A percentile compares a stretch with the other conserved stretches of the same genome.
Evolutionary conservation across 2,113 vertebrate species (phyloP).

Genomic region (Nesoenas mayeri): DNA sequence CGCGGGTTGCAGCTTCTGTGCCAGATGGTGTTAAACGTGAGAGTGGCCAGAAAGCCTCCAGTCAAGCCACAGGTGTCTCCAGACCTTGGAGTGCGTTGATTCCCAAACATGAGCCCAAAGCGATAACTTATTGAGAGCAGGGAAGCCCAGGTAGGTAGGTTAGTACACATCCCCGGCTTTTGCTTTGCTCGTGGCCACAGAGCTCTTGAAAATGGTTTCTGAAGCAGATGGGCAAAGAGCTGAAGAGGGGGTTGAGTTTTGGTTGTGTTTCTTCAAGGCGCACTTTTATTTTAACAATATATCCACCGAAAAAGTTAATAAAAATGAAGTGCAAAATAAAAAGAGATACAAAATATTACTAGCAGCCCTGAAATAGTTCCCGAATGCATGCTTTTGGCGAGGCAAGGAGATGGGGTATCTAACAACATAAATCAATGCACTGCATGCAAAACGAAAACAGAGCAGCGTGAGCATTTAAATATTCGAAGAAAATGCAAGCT

Average conservation of each 20-base stretch:
- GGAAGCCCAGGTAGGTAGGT: neutral
- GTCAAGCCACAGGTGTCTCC: neutral
- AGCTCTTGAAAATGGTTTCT: neutral
- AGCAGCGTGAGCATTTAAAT: neutral
- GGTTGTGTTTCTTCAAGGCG: constrained; percentile 1
- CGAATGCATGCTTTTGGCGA: constrained; percentile 48
- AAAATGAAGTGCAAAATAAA: constrained; percentile 55
- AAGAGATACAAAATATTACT: constrained; percentile 14
- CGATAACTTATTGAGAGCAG: neutral
- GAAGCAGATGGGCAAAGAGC: neutral
- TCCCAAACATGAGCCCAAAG: neutral
- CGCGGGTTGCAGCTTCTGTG: neutral
- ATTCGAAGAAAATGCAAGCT: neutral
- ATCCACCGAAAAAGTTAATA: constrained; percentile 44
- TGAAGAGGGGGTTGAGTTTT: neutral
- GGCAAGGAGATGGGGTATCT: constrained; percentile 36
- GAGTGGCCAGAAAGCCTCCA: neutral
- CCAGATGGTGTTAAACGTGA: neutral
- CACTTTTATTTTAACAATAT: constrained; percentile 2
- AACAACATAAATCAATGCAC: constrained; percentile 32
- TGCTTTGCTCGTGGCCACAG: neutral
- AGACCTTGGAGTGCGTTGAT: neutral
- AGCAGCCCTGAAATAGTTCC: constrained; percentile 50
- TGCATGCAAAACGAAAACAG: neutral
- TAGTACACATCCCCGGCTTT: neutral